phyloP scores from a whole-genome alignment of 2,888 invertebrate genomes.

The Ochlodes sylvanus region DNA sequence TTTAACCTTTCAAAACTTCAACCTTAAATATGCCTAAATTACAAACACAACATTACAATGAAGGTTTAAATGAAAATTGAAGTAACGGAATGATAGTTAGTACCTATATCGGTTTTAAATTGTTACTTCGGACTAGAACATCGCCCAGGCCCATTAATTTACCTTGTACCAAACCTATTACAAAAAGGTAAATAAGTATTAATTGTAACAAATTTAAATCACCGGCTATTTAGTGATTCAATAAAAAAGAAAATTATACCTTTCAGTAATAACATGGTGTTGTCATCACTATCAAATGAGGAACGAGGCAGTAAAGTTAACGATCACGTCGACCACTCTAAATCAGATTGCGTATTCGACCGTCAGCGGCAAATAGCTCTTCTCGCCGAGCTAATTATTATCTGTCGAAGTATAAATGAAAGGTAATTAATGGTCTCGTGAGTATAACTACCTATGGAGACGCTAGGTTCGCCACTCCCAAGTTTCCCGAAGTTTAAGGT shows the following conservation, averaged over 20 bases:
- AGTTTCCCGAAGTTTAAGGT: constrained; percentile 4
- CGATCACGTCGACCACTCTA: constrained; percentile 1
- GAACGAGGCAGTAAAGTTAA: background rate
- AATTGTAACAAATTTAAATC: background rate
- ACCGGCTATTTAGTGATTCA: background rate
- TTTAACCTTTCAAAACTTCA: no score
- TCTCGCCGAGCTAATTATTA: constrained; percentile 18
- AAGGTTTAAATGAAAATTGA: no score
- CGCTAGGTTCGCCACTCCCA: background rate
- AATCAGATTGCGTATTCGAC: constrained; percentile 16
- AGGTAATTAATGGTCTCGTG: constrained; percentile 18
- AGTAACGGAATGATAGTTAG: no score
- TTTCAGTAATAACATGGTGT: background rate
- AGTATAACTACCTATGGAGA: background rate
- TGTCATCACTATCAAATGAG: background rate
- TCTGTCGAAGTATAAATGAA: constrained; percentile 23
- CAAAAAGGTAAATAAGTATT: background rate
- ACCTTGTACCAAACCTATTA: background rate
- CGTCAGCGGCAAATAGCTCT: constrained; percentile 17
- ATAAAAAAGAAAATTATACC: constrained; percentile 5
- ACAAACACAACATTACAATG: no score
- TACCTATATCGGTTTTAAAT: no score
- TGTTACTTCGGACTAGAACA: no score
- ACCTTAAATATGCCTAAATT: no score
- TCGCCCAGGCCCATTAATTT: no score